Conservation (phyloP, 2,113 vertebrate genomes). For the Zosterops hypoxanthus region DNA sequence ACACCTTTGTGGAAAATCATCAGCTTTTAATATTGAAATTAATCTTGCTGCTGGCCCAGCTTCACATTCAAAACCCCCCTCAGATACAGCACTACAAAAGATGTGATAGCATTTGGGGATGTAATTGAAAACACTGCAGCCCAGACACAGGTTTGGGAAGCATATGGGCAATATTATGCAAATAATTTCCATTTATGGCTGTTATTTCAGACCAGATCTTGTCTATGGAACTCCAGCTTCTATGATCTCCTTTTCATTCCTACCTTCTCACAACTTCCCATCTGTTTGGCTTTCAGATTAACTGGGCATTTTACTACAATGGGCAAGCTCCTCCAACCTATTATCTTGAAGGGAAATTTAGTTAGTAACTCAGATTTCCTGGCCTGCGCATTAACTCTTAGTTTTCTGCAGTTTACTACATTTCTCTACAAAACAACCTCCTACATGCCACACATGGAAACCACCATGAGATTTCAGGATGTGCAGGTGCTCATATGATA, state of each 20-base stretch:
- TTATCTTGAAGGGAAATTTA: slow-evolving; percentile 1
- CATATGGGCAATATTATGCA: slow-evolving; percentile 36
- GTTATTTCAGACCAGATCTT: slow-evolving; percentile 15
- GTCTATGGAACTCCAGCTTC: neutral
- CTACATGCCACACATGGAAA: accelerated
- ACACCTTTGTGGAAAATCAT: neutral
- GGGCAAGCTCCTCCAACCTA: neutral
- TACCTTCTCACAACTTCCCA: slow-evolving; percentile 37
- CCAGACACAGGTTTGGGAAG: neutral
- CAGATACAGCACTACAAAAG: neutral
- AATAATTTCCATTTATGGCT: neutral
- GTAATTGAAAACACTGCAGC: neutral
- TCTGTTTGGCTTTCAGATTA: slow-evolving; percentile 41
- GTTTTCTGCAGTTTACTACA: neutral
- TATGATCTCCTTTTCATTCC: neutral
- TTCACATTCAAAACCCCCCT: neutral
- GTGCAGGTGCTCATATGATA: neutral
- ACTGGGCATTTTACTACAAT: slow-evolving; percentile 10
- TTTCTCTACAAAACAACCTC: neutral
- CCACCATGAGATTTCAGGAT: neutral
- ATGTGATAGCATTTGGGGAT: neutral
- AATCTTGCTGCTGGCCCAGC: neutral
- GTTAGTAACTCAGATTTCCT: neutral
- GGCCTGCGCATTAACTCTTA: neutral
- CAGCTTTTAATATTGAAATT: neutral